A percentile compares a stretch with the other conserved stretches of the same genome.
Evolutionary conservation across 2,797 vertebrate species (phyloP).

Genomic region (Anableps anableps): DNA sequence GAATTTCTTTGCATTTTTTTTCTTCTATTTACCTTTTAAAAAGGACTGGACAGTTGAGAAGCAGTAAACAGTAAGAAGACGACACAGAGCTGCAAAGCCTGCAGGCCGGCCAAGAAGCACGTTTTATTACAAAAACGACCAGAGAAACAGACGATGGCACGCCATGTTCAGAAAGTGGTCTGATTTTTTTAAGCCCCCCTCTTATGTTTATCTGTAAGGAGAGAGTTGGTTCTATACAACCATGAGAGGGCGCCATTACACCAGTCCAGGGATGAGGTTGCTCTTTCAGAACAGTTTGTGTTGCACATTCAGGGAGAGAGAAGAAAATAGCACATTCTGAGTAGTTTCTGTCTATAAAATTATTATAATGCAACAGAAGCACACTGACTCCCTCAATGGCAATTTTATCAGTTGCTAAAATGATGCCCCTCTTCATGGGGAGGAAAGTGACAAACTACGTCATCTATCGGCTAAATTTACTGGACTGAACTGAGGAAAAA

Average conservation of each 20-base stretch:
- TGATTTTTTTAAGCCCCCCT: slow-evolving; percentile 27
- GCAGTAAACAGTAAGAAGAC: slow-evolving; percentile 78
- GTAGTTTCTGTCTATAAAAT: slow-evolving; percentile 24
- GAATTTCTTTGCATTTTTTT: slow-evolving; percentile 50
- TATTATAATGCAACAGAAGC: slow-evolving; percentile 35
- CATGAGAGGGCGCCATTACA: slow-evolving; percentile 58
- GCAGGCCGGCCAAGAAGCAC: slow-evolving; percentile 76
- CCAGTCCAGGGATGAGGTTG: slow-evolving; percentile 47
- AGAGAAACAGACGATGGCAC: slow-evolving; percentile 65
- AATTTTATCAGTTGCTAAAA: slow-evolving; percentile 38
- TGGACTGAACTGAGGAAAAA: neutral
- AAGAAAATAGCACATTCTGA: slow-evolving; percentile 61
- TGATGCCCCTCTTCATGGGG: slow-evolving; percentile 43
- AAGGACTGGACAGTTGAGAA: slow-evolving; percentile 72
- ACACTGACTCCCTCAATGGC: slow-evolving; percentile 57
- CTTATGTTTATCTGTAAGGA: slow-evolving; percentile 31
- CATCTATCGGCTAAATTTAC: slow-evolving; percentile 30
- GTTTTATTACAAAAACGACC: slow-evolving; percentile 60
- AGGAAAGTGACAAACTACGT: slow-evolving; percentile 34
- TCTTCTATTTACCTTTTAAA: slow-evolving; percentile 27
- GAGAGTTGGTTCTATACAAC: slow-evolving; percentile 30
- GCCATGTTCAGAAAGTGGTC: slow-evolving; percentile 60
- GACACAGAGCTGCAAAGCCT: slow-evolving; percentile 75
- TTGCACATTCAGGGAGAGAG: slow-evolving; percentile 71
- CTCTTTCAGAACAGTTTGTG: slow-evolving; percentile 46